These are phyloP conservation scores for Vespertilio murinus DNA, from an alignment of 2,797 vertebrate species.

Conservation along the genomic window DNA sequence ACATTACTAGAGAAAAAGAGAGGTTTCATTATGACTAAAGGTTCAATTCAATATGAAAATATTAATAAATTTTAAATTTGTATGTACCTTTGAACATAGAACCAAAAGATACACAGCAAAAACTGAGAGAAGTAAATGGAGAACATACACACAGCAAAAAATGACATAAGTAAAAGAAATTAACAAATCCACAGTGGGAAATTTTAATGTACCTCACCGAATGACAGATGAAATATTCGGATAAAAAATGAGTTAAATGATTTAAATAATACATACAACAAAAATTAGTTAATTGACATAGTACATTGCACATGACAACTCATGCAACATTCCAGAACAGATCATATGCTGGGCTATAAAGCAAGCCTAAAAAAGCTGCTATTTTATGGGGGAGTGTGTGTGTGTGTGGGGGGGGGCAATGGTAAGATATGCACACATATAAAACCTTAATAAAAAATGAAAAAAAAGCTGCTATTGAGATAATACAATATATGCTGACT, in stretches of 20 bases:
- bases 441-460: too few relatives aligned
- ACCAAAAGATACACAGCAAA: background rate
- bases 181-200: background rate
- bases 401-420: too few relatives aligned
- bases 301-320: background rate
- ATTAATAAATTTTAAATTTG: background rate
- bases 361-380: background rate
- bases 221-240: background rate
- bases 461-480: background rate
- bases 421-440: too few relatives aligned
- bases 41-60: background rate
- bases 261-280: background rate
- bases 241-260: background rate
- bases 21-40: background rate
- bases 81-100: background rate
- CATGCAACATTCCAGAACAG: background rate
- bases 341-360: background rate
- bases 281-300: background rate
- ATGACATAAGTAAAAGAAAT: background rate
- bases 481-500: background rate
- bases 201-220: background rate
- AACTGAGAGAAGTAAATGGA: background rate
- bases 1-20: background rate
- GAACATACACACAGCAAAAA: background rate
- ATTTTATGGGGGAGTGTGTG: too few relatives aligned